Base-by-base conservation (phyloP, 2,797 vertebrate species). In the Rhabdophis nuchalis region DNA sequence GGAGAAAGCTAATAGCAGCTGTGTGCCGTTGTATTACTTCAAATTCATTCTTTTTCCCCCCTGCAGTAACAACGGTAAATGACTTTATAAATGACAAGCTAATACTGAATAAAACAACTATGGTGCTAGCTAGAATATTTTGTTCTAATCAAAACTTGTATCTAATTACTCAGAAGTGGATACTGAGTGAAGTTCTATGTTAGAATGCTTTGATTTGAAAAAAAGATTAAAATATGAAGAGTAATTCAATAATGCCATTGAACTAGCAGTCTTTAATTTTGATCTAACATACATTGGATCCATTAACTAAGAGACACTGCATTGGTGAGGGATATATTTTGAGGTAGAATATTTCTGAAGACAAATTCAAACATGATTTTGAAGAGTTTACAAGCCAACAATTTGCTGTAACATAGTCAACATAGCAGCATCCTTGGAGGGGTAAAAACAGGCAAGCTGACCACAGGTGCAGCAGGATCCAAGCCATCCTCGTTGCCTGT, bases 31-130 rank as follows among this genome's bases (percentile, higher is more conserved):
- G 56, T 46, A 36, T 5, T 90, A 57, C 29, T 90, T 90, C 90
- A n/a, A n/a, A 86, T 32, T 23, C 82, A 50, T 91, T 86, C 9
- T 4, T 23, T 77, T 46, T 46, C 46, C 9, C 25, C 25, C 8
- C n/a, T 50, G 27, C 2, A 90, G 64, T 58, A 50, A n/a, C 9
- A n/a, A 85, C 56, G 32, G 56, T 10, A 50, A 52, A 90, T 3
- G 54, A 50, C 89, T 94, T 93, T 93, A 95, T 85, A 94, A 64
- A 14, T 52, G 94, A 52, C 94, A 94, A 94, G 89, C 0, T 16
- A 89, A 82, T 25, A 90, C 36, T 90, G 90, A 87, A 60, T 92
- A 61, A 61, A 92, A 29, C 32, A 77, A 82, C 36, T 8, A 20
- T 1, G 5, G 1, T 20, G 41, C 46, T 12, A 14, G 41, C 46